Conservation (phyloP, 2,113 vertebrate species). For the Labeo rohita region DNA sequence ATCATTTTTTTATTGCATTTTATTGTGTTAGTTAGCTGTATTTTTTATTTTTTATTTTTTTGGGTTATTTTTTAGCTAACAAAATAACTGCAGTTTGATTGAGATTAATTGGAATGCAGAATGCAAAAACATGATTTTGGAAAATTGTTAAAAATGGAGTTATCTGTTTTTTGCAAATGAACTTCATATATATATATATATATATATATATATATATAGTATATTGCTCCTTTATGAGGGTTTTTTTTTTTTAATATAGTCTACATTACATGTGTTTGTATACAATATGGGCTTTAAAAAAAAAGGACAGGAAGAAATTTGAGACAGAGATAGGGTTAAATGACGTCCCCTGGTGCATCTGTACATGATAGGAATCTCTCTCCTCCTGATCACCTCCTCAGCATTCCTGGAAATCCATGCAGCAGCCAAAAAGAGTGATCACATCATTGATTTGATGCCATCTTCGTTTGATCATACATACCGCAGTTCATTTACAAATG, state of each 20-base stretch:
- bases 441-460: conserved; percentile 31
- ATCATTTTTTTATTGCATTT: no score
- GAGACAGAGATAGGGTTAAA: not conserved
- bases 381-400: not conserved
- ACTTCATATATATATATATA: no score
- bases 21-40: no score
- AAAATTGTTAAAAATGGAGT: no score
- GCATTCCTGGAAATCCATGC: conserved; percentile 38
- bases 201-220: no score
- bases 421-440: conserved; percentile 16
- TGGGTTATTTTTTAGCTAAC: no score
- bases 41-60: no score
- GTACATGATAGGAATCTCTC: not conserved
- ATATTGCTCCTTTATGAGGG: no score
- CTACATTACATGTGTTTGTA: not conserved
- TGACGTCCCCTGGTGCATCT: not conserved
- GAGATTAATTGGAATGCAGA: no score
- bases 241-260: not conserved
- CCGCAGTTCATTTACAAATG: not conserved
- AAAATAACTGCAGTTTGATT: no score
- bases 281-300: not conserved
- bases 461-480: conserved; percentile 9
- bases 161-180: no score
- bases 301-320: not conserved
- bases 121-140: no score